Evolutionary conservation across 1,140 invertebrate species (phyloP).

Genomic region (Drosophila ogumai): DNA sequence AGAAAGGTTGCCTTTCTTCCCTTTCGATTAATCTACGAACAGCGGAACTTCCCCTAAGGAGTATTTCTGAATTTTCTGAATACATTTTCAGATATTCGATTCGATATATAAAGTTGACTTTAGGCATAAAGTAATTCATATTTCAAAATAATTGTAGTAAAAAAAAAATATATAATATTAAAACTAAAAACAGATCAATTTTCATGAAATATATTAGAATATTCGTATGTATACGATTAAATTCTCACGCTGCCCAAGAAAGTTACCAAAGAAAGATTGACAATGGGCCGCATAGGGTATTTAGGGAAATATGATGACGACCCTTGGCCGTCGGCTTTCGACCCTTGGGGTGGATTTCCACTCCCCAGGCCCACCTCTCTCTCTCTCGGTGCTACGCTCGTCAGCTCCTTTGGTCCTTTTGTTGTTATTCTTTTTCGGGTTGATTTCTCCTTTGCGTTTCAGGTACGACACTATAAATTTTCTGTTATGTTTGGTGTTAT

Average conservation of each 20-base stretch:
- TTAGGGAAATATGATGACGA: conserved; percentile 52
- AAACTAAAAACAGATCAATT: too few relatives aligned
- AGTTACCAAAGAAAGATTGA: conserved; percentile 33
- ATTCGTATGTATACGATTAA: conserved; percentile 14
- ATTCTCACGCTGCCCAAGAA: conserved; percentile 57
- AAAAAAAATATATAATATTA: not conserved
- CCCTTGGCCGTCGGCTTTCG: conserved; percentile 18
- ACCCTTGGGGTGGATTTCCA: conserved; percentile 55
- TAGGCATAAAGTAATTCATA: not conserved
- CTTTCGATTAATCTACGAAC: conserved; percentile 2
- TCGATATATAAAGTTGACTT: not conserved
- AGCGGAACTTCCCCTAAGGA: not conserved
- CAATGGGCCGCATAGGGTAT: conserved; percentile 46
- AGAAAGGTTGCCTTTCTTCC: conserved; percentile 12
- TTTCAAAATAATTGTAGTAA: not conserved
- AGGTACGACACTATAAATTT: conserved; percentile 30
- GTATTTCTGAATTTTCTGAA: not conserved
- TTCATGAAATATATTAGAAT: not conserved
- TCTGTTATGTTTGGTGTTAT: not conserved
- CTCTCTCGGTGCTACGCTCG: not conserved
- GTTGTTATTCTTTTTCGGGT: conserved; percentile 41
- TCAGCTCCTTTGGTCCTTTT: conserved; percentile 10
- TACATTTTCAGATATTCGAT: not conserved
- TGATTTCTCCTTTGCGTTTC: conserved; percentile 31
- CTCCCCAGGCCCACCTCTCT: not conserved